Percentiles rank a stretch among this genome's conserved stretches.
Conservation (phyloP, 2,888 invertebrate species). For the Drosophila pseudotakahashii region DNA sequence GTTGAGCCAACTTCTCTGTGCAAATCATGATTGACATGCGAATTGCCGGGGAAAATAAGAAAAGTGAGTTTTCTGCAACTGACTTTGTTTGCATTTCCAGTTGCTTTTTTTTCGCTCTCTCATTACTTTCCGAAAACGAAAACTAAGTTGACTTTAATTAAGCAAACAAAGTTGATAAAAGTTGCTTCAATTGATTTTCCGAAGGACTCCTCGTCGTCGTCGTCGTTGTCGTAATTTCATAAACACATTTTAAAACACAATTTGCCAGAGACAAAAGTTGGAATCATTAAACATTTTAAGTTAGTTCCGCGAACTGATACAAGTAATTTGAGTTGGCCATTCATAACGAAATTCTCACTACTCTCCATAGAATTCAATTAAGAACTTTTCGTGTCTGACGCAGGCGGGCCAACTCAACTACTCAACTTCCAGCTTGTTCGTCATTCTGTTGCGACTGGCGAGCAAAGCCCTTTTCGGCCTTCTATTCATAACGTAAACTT, state of each 20-base stretch:
- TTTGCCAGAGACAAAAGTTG: constrained; percentile 28
- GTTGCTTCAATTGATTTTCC: constrained; percentile 30
- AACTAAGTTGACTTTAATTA: constrained; percentile 49
- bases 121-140: constrained; percentile 10
- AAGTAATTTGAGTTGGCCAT: constrained; percentile 53
- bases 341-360: constrained; percentile 62
- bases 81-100: constrained; percentile 47
- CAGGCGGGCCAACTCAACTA: constrained; percentile 16
- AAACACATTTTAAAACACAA: constrained; percentile 30
- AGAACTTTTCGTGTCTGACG: constrained; percentile 60
- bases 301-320: constrained; percentile 43
- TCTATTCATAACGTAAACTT: constrained; percentile 29
- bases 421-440: constrained; percentile 43
- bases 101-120: constrained; percentile 27
- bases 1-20: constrained; percentile 23
- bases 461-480: constrained; percentile 15
- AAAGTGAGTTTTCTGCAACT: constrained; percentile 23
- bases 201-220: background rate
- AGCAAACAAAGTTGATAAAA: constrained; percentile 23
- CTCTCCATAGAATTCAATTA: constrained; percentile 72
- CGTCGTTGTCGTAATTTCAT: constrained; percentile 18
- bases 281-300: constrained; percentile 54
- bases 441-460: constrained; percentile 51
- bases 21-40: constrained; percentile 77
- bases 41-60: constrained; percentile 37